Evolutionary conservation across 2,888 invertebrate species (phyloP).

Genomic region (Gastrophysa polygoni): DNA sequence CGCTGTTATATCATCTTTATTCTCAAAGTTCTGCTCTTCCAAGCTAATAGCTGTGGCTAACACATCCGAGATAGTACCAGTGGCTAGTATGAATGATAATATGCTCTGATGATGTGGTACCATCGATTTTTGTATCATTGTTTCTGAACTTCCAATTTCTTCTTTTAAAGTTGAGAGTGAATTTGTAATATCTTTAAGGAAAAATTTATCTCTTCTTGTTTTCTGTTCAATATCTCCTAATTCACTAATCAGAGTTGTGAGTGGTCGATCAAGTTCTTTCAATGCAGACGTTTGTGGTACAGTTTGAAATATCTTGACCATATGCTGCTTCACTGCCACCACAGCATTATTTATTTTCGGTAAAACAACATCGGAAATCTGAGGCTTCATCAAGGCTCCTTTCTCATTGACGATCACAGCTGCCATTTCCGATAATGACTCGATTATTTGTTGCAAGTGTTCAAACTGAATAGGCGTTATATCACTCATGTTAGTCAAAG

Average conservation of each 20-base stretch:
- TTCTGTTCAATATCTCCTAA: conserved; percentile 9
- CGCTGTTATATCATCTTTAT: conserved; percentile 17
- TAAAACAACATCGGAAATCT: conserved; percentile 4
- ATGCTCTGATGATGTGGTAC: conserved; percentile 32
- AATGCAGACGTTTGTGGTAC: neutral
- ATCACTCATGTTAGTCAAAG: conserved; percentile 5
- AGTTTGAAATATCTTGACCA: conserved; percentile 11
- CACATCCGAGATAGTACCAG: neutral
- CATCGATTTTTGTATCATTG: neutral
- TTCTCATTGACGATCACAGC: neutral
- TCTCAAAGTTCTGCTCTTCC: conserved; percentile 1
- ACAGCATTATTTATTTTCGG: neutral
- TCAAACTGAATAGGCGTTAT: conserved; percentile 10
- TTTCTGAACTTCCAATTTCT: conserved; percentile 15
- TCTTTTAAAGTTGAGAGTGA: conserved; percentile 17
- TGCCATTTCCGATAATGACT: conserved; percentile 8
- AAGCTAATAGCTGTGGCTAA: neutral
- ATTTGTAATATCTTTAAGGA: conserved; percentile 15
- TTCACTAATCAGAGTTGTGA: neutral
- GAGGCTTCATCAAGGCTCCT: conserved; percentile 6
- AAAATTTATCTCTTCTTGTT: conserved; percentile 15
- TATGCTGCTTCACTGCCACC: conserved; percentile 4
- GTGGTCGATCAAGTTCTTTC: conserved; percentile 9
- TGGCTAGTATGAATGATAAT: conserved; percentile 30
- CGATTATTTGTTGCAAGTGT: neutral